Percentiles rank a stretch among this genome's conserved stretches.
Evolutionary conservation across 2,888 invertebrate genomes (phyloP).

Genomic region (Ophion obscuratus): DNA sequence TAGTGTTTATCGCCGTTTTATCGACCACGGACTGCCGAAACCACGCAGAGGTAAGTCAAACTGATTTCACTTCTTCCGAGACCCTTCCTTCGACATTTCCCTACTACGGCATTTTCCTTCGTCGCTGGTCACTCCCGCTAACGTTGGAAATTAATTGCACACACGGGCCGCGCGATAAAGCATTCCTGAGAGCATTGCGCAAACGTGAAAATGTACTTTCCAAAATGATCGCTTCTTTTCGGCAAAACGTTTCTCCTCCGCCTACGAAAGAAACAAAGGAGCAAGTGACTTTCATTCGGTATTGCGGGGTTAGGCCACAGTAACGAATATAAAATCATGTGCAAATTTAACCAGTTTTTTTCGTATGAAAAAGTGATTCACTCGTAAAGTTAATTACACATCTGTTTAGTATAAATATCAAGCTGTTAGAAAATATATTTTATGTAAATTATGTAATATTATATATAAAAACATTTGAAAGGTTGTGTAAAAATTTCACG

Average conservation of each 20-base stretch:
- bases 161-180: not conserved
- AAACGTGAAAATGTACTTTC: conserved; percentile 39
- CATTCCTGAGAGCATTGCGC: conserved; percentile 48
- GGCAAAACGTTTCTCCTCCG: not conserved
- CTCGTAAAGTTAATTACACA: no score
- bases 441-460: no score
- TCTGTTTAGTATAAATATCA: no score
- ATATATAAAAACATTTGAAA: no score
- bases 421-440: no score
- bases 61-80: not conserved
- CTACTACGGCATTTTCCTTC: no score
- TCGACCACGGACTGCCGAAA: conserved; percentile 25
- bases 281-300: no score
- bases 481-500: no score
- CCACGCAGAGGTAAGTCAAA: conserved; percentile 68
- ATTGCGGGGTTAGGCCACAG: no score
- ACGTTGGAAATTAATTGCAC: not conserved
- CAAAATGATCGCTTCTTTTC: conserved; percentile 13
- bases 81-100: not conserved
- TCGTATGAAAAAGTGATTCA: no score
- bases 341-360: no score
- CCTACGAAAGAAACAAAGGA: not conserved
- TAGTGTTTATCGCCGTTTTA: conserved; percentile 13
- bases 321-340: no score
- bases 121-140: not conserved